Conservation (phyloP, 2,888 invertebrate genomes). For the Lycia hirtaria region DNA sequence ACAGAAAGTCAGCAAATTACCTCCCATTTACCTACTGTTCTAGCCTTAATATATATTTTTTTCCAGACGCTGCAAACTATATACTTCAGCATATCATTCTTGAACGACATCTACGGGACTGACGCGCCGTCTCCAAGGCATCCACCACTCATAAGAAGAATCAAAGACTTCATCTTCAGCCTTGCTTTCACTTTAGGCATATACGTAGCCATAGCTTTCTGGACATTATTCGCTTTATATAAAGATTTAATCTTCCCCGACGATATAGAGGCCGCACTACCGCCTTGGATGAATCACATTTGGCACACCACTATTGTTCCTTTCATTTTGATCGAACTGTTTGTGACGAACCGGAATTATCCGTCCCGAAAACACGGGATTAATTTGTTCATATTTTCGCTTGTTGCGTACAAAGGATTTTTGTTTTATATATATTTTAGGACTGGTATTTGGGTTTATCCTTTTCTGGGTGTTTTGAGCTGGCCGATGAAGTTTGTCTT, state of each 20-base stretch:
- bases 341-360: constrained; percentile 89
- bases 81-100: constrained; percentile 90
- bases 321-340: constrained; percentile 90
- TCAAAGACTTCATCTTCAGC: constrained; percentile 88
- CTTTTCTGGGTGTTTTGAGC: constrained; percentile 91
- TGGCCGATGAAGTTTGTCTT: constrained; percentile 89
- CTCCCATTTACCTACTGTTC: no score
- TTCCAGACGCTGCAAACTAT: constrained; percentile 89
- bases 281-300: constrained; percentile 94
- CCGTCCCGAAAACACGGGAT: constrained; percentile 88
- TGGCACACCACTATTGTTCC: constrained; percentile 94
- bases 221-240: constrained; percentile 93
- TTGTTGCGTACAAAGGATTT: constrained; percentile 89
- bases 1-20: no score
- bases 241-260: constrained; percentile 95
- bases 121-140: constrained; percentile 86
- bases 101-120: constrained; percentile 91
- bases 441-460: constrained; percentile 95
- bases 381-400: constrained; percentile 83
- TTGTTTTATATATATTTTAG: constrained; percentile 88
- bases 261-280: constrained; percentile 91
- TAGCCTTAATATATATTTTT: no score
- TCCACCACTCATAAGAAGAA: constrained; percentile 86
- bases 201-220: constrained; percentile 94
- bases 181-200: constrained; percentile 91